Evolutionary conservation across 2,113 vertebrate species (phyloP).

Genomic region (Actinemys pallida): DNA sequence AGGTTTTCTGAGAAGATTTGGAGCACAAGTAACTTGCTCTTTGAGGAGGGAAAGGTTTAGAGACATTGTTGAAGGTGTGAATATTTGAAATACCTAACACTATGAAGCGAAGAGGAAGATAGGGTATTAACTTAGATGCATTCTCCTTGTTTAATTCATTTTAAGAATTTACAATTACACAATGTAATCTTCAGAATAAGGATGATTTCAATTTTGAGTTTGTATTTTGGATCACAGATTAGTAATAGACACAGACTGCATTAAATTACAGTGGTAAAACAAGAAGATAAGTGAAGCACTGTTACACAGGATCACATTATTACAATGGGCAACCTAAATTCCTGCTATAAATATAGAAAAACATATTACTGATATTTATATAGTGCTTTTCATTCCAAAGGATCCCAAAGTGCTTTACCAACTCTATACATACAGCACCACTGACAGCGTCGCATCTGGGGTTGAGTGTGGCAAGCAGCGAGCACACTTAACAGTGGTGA

Average conservation of each 20-base stretch:
- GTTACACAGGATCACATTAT: background rate
- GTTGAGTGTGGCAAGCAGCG: constrained; percentile 11
- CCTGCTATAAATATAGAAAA: background rate
- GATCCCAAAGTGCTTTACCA: constrained; percentile 61
- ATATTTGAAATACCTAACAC: background rate
- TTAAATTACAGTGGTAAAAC: background rate
- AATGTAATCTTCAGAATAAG: background rate
- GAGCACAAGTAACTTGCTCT: background rate
- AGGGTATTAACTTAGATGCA: constrained; percentile 37
- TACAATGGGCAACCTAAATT: constrained; percentile 10
- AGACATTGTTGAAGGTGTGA: background rate
- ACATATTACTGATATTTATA: background rate
- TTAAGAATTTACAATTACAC: background rate
- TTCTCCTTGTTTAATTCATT: background rate
- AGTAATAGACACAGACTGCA: background rate
- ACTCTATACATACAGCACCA: background rate
- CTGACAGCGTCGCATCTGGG: background rate
- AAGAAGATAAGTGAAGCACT: background rate
- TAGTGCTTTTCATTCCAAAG: constrained; percentile 67
- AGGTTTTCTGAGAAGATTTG: background rate
- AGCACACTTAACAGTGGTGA: background rate
- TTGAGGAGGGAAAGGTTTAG: background rate
- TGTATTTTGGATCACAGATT: background rate
- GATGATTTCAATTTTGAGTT: background rate
- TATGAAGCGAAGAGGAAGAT: constrained; percentile 3